Evolutionary conservation across 1,140 invertebrate species (phyloP), one percentile per base, ranked within the genome.

Genomic region (Trachymyrmex septentrionalis): DNA sequence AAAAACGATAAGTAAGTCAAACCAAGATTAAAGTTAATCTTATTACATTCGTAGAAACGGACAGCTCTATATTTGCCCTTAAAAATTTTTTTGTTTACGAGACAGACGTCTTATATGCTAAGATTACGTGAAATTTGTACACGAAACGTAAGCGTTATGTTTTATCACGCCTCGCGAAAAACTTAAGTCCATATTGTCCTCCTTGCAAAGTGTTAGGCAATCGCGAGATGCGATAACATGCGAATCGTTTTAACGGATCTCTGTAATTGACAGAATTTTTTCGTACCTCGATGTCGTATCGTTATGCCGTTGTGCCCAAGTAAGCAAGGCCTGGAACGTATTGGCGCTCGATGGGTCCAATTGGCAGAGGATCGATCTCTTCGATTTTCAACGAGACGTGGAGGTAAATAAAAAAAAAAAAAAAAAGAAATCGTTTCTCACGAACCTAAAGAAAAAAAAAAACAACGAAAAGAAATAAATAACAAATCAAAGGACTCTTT

Each of bases 351-450:
- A 99, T 96, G 99, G 99, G 77, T 99, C 98, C 92, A 99, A 99
- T 95, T 99, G 99, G 99, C 99, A 99, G 95, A 97, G 98, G 95
- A 99, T 99, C 93, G 99, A 99, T 96, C 96, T 99, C 57, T 99
- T 99, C 96, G 97, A 99, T 95, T 99, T 99, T 95, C 99, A 99
- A 95, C 97, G 97, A 93, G 99, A 99, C 96, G 98, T 99, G 73
- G 98, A 99, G 97, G 99, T 99, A 96, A 95, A 91, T 84, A 71
- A 69, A 92, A 88, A 34, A 30, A 71, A 69, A 92, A 88, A 38
- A 34, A 38, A 38, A 48, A 21, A 73, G 69, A 71, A n/a, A 30
- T 85, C 38, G 24, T n/a, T 6, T 12, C 16, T 5, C 3, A 14
- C 16, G 34, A n/a, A 21, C 3, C 38, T 67, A 5, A 12, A 14